phyloP scores from a whole-genome alignment of 1,140 invertebrate species.

The Calliphora vicina region DNA sequence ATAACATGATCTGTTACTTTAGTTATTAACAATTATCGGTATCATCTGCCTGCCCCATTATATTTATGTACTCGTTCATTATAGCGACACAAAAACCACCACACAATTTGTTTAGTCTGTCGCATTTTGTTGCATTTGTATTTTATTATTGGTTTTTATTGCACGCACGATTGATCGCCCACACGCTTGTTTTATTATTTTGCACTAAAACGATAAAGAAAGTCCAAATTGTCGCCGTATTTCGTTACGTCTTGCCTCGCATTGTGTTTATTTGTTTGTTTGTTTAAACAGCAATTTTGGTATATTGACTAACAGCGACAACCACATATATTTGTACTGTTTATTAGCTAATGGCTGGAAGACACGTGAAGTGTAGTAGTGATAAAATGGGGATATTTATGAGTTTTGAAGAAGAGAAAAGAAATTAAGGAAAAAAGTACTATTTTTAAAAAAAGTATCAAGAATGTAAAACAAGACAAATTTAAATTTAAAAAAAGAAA shows the following conservation, averaged over 20 bases:
- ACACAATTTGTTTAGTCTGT: no score
- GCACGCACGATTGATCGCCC: constrained; percentile 14
- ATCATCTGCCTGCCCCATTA: no score
- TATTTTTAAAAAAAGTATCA: neutral
- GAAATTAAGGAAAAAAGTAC: neutral
- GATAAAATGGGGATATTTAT: neutral
- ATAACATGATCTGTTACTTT: no score
- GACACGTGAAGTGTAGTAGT: neutral
- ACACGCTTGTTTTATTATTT: constrained; percentile 3
- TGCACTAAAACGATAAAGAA: neutral
- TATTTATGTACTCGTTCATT: no score
- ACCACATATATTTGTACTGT: neutral
- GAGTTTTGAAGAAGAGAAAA: neutral
- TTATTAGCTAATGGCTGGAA: neutral
- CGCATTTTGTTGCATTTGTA: neutral
- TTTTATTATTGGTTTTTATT: neutral
- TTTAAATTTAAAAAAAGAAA: no score
- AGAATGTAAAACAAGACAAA: no score
- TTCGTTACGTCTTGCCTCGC: no score
- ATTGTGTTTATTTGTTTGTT: no score
- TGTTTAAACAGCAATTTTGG: neutral
- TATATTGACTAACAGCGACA: neutral
- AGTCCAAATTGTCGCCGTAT: no score
- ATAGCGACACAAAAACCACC: no score
- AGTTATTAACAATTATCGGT: no score